phyloP scores from a whole-genome alignment of 2,797 vertebrate genomes.

The Hipposideros larvatus region DNA sequence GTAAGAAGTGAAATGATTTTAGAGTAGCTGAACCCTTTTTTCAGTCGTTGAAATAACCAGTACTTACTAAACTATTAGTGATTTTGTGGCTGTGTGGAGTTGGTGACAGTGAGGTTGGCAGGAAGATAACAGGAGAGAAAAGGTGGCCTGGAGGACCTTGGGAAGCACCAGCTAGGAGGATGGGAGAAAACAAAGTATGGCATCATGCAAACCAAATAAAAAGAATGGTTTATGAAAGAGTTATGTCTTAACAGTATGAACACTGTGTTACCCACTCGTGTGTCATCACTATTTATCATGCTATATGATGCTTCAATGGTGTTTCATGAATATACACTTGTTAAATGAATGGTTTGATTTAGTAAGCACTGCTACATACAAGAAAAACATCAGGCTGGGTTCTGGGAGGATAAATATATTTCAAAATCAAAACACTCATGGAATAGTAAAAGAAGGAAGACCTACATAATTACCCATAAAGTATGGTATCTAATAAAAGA shows the following conservation, averaged over 20 bases:
- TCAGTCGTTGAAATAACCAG: neutral
- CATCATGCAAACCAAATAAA: neutral
- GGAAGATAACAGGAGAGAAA: neutral
- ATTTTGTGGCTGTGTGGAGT: no score
- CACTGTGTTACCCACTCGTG: fast-evolving
- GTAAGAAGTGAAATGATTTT: neutral
- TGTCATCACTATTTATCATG: neutral
- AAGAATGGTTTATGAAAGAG: neutral
- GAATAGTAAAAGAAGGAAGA: neutral
- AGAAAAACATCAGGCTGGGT: neutral
- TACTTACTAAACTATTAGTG: neutral
- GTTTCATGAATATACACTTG: neutral
- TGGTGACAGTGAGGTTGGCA: neutral
- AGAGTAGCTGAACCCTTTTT: neutral
- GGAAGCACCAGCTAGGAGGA: neutral
- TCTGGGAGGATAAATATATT: neutral
- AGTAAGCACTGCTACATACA: neutral
- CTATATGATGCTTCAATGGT: neutral
- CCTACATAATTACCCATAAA: neutral
- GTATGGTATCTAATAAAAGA: neutral
- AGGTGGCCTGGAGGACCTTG: no score
- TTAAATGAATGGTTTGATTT: neutral
- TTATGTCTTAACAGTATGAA: neutral
- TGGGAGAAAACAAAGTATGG: neutral
- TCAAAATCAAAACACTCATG: neutral